Evolutionary conservation across 2,888 invertebrate genomes (phyloP), one percentile per base, ranked within the genome.

Genomic region (Sinodicranocentrus sp.): DNA sequence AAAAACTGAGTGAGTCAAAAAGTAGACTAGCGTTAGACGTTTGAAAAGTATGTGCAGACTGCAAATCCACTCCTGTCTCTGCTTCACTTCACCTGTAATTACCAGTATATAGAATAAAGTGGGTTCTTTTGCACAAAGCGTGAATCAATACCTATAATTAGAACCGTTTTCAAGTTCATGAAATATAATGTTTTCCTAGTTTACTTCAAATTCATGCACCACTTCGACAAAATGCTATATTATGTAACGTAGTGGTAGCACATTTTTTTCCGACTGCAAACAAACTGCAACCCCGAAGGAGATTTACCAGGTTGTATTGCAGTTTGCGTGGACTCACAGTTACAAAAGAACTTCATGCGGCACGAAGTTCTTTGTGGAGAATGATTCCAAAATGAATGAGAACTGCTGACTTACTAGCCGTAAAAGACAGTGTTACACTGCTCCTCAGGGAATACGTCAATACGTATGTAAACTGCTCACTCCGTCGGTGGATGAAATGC

Each of bases 241-340:
- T 33, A 10, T n/a, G 15, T 59, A 26, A 26, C n/a, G 19, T 39
- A 28, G 13, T 28, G 17, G 13, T n/a, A 17, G 39, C 48, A 21
- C 26, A 71, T 19, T 17, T 44, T 61, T 25, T 19, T 76, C 52
- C 33, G 44, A 26, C 17, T 76, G 59, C 76, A 75, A 73, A n/a
- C n/a, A n/a, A 33, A 63, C 63, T 75, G 75, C 75, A 67, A 44
- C 48, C 67, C 61, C 52, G 19, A 52, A 52, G 15, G 15, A n/a
- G 65, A 28, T 76, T 48, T 75, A 67, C 33, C 65, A 67, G 76
- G 76, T 76, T 33, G n/a, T n/a, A n/a, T n/a, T 75, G 65, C 76
- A 76, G 75, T 33, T 52, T 67, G 52, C 33, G 17, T 65, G 52
- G 63, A 39, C 10, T 63, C 39, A 63, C 39, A 19, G 19, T 67